Base-by-base conservation (phyloP, 2,113 vertebrate genomes). In the Phalacrocorax aristotelis region DNA sequence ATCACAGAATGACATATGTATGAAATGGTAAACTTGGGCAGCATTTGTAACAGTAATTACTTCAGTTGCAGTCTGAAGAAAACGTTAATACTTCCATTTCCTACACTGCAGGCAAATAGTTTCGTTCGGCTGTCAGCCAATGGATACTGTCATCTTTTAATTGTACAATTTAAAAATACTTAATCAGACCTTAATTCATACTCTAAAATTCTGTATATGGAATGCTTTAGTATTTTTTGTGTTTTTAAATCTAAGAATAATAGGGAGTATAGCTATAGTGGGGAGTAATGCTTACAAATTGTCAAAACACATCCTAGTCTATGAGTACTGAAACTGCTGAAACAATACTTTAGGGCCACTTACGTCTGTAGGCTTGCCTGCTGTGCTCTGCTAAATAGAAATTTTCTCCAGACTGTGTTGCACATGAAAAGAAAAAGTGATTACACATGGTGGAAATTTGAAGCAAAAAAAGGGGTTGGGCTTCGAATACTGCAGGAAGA, bases 1-100 rank as follows among this genome's bases (percentile, higher is more conserved):
- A 72, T 72, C 89, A 89, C 72, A 97, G 91, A 95, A 94, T 92
- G 76, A 81, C 15, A 38, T 76, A 85, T 76, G 42, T 90, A 97
- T 86, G 92, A 83, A 94, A 94, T 78, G 58, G 61, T 57, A 95
- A 95, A 86, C 5, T 60, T 69, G 72, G 85, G 60, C 92, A 94
- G 60, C 78, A 82, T 97, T 95, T 98, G 89, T 52, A 64, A 57
- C 81, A 94, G 54, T 84, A 20, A 87, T 71, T 92, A 83, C 64
- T 93, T 95, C 55, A n/a, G 25, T 22, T 87, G 30, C 15, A 70
- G 11, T 26, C 30, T 58, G 49, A 89, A 91, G 64, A 75, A 83
- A 89, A 93, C 14, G 29, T 58, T 57, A 89, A 80, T 42, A 42
- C 42, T 42, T 42, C 42, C 42, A 42, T 42, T 42, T 42, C 42